Evolutionary conservation across 1,140 invertebrate genomes (phyloP).

Genomic region (Prorops nasuta): DNA sequence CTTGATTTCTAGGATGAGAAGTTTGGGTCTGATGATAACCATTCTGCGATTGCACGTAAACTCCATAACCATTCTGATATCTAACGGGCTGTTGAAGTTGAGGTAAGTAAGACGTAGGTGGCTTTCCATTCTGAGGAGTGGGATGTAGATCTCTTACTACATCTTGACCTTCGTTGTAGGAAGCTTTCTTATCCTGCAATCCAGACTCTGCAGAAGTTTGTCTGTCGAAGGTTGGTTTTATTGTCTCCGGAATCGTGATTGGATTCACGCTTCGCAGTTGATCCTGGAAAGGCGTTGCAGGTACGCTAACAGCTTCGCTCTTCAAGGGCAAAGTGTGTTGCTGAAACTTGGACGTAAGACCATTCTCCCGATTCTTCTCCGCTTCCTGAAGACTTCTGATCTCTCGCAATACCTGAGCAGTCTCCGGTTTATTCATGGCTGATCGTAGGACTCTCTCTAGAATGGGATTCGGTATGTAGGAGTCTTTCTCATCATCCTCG

Average conservation of each 20-base stretch:
- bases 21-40: slow-evolving; percentile 42
- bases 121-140: slow-evolving; percentile 13
- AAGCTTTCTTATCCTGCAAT: slow-evolving; percentile 30
- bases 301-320: slow-evolving; percentile 48
- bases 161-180: slow-evolving; percentile 34
- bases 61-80: slow-evolving; percentile 46
- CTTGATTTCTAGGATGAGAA: slow-evolving; percentile 41
- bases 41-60: slow-evolving; percentile 26
- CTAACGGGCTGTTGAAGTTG: slow-evolving; percentile 45
- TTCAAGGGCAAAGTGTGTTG: slow-evolving; percentile 53
- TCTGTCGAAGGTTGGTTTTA: slow-evolving; percentile 28
- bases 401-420: slow-evolving; percentile 56
- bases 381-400: slow-evolving; percentile 54
- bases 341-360: slow-evolving; percentile 42
- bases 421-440: slow-evolving; percentile 73
- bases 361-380: slow-evolving; percentile 48
- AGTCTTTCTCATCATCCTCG: slow-evolving; percentile 86
- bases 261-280: slow-evolving; percentile 49
- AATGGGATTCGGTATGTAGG: slow-evolving; percentile 88
- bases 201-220: slow-evolving; percentile 39
- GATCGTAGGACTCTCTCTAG: slow-evolving; percentile 81
- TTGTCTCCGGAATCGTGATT: slow-evolving; percentile 22
- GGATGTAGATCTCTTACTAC: slow-evolving; percentile 26
- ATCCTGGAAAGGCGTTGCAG: slow-evolving; percentile 51
- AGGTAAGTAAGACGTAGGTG: slow-evolving; percentile 30